Conservation (phyloP, 2,113 vertebrate genomes). For the Polypterus senegalus region DNA sequence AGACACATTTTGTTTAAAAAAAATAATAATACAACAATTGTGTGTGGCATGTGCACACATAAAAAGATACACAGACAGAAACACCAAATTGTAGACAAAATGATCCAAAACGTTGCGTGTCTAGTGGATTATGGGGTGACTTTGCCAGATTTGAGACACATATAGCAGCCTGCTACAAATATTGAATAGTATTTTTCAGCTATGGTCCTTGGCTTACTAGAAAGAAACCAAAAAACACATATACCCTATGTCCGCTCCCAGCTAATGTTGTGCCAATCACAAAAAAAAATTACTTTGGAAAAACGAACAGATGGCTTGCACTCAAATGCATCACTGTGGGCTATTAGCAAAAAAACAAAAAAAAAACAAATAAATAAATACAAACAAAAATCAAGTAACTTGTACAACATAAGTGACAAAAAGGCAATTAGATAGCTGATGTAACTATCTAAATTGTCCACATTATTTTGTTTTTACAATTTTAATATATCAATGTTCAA, state of each 20-base stretch:
- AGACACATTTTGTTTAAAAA: slow-evolving; percentile 15
- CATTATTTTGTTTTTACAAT: slow-evolving; percentile 3
- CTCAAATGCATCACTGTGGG: neutral
- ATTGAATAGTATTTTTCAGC: neutral
- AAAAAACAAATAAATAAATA: neutral
- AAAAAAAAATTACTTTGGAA: neutral
- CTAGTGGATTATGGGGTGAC: slow-evolving; percentile 2
- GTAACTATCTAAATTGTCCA: slow-evolving; percentile 1
- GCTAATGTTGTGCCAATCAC: neutral
- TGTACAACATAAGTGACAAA: neutral
- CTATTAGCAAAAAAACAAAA: neutral
- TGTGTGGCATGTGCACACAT: neutral
- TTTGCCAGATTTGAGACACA: neutral
- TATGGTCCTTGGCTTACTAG: slow-evolving; percentile 2
- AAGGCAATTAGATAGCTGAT: slow-evolving; percentile 9
- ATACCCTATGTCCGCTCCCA: slow-evolving; percentile 4
- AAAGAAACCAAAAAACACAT: neutral
- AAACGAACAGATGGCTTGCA: neutral
- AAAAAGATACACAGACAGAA: slow-evolving; percentile 9
- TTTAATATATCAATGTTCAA: slow-evolving; percentile 4
- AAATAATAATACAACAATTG: slow-evolving; percentile 1
- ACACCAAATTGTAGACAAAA: slow-evolving; percentile 3
- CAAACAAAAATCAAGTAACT: neutral
- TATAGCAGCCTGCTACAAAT: slow-evolving; percentile 6
- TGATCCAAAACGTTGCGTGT: neutral